Evolutionary conservation across 2,888 invertebrate genomes (phyloP).

Genomic region (Halocaridina rubra): DNA sequence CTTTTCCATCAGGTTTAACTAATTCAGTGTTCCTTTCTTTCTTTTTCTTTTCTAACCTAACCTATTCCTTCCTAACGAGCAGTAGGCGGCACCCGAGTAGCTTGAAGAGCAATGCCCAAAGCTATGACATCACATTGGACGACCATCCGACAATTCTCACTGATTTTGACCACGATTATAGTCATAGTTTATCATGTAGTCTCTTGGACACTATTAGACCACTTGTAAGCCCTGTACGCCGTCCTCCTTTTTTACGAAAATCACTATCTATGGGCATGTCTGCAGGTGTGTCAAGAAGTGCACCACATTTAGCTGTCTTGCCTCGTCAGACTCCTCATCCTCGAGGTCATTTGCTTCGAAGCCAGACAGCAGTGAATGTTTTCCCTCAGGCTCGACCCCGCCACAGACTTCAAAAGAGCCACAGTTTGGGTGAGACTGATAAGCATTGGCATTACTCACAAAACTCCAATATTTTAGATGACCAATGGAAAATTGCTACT

Average conservation of each 20-base stretch:
- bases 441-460: constrained; percentile 15
- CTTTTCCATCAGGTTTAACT: constrained; percentile 55
- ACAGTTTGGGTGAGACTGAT: constrained; percentile 40
- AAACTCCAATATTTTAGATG: not conserved
- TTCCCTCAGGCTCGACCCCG: constrained; percentile 8
- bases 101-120: constrained; percentile 43
- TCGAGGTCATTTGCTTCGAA: constrained; percentile 17
- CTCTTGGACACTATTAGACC: constrained; percentile 25
- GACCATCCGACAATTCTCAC: constrained; percentile 23
- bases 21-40: constrained; percentile 63
- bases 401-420: constrained; percentile 39
- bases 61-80: constrained; percentile 49
- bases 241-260: constrained; percentile 29
- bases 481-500: not conserved
- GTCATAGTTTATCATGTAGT: constrained; percentile 33
- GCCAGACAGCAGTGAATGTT: constrained; percentile 38
- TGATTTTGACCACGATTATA: not conserved
- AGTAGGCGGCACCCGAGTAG: constrained; percentile 59
- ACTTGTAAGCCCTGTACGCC: constrained; percentile 36
- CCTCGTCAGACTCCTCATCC: constrained; percentile 24
- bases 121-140: constrained; percentile 50
- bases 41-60: constrained; percentile 61
- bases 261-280: constrained; percentile 42
- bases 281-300: constrained; percentile 41
- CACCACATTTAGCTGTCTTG: constrained; percentile 26